Conservation (phyloP, 2,888 invertebrate genomes). For the Acheta domesticus region DNA sequence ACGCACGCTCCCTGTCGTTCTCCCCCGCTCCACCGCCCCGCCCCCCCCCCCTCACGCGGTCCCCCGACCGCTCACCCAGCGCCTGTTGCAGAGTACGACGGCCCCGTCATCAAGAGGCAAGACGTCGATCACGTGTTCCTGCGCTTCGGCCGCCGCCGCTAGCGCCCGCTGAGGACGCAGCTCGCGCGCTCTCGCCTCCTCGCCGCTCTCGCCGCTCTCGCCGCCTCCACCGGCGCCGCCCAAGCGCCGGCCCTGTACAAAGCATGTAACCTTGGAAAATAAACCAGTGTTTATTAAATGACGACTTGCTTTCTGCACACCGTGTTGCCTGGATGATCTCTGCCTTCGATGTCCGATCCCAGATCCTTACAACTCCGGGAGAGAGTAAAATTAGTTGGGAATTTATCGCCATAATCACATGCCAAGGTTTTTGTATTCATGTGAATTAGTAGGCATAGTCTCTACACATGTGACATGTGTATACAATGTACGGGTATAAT, state of each 20-base stretch:
- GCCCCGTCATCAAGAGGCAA: constrained; percentile 75
- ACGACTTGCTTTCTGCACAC: neutral
- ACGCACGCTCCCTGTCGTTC: neutral
- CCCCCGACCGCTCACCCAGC: neutral
- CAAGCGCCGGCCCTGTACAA: neutral
- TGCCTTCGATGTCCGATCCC: too few relatives aligned
- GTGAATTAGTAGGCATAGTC: too few relatives aligned
- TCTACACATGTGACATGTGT: too few relatives aligned
- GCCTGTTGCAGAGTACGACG: constrained; percentile 41
- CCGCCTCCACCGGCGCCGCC: neutral
- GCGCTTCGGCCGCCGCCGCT: constrained; percentile 80
- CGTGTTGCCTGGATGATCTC: neutral
- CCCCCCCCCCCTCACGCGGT: too few relatives aligned
- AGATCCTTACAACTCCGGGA: too few relatives aligned
- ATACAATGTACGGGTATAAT: too few relatives aligned
- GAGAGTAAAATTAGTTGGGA: too few relatives aligned
- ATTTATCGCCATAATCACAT: too few relatives aligned
- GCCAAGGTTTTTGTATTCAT: too few relatives aligned
- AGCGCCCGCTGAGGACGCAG: constrained; percentile 41
- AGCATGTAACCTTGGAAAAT: constrained; percentile 7
- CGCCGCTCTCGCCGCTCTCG: too few relatives aligned
- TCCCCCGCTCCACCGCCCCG: neutral
- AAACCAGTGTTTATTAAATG: constrained; percentile 1
- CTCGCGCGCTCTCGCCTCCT: neutral
- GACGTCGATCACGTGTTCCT: constrained; percentile 89